Evolutionary conservation across 2,113 vertebrate species (phyloP), one percentile per base, ranked within the genome.

Genomic region (Campylomormyrus numenius): DNA sequence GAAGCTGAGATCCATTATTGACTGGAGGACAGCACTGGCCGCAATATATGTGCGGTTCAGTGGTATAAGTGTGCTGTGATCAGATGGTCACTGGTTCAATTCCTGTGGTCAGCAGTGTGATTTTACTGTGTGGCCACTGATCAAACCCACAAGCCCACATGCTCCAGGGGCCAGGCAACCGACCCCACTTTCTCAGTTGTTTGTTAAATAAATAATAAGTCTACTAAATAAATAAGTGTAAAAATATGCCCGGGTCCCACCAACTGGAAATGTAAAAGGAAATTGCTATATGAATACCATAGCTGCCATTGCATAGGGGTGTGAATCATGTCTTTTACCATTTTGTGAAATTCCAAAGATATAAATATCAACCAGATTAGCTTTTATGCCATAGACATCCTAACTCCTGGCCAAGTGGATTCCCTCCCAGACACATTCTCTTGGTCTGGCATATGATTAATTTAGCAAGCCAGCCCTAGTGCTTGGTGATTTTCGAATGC

Each of bases 401-500:
- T 88, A 88, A 90, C 87, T 90, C 5, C 53, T 39, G 66, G 10
- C 27, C 17, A 35, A 50, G 83, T 87, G 48, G 58, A 21, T 88
- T 42, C 7, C 84, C 88, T 80, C 85, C 70, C 89, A 90, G 90
- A 93, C 49, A 27, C 21, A 31, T 7, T 0, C 19, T 48, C 52
- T 91, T 13, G 77, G 48, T 52, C 62, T 46, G 35, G 77, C 24
- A 58, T 48, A 80, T 90, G 90, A 90, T 91, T 90, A 89, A 53
- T 0, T 19, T 58, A 85, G 19, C 42, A 90, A 85, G 86, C 91
- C 92, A 27, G 52, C 48, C 56, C 31, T 88, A 91, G 89, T 9
- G 62, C 83, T 88, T 91, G 92, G 1, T 39, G 45, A 89, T 90
- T 91, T 86, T 88, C 91, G 92, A 91, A 21, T 91, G n/a, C 24